phyloP scores from a whole-genome alignment of 2,888 invertebrate genomes.

The Oxyteleia sp. region DNA sequence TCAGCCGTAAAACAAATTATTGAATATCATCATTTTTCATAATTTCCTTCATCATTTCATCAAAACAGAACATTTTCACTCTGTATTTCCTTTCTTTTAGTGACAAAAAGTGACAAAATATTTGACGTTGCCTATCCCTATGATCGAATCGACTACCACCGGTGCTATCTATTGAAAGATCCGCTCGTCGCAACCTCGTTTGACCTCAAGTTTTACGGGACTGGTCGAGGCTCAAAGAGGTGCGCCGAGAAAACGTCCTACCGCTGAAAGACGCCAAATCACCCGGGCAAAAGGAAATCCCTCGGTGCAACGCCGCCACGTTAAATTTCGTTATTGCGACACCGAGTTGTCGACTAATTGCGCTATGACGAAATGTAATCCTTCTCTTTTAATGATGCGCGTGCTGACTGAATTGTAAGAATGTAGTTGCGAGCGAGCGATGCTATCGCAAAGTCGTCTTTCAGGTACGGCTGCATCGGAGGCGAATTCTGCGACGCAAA shows the following conservation, averaged over 20 bases:
- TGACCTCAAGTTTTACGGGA: too few relatives aligned
- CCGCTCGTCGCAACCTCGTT: too few relatives aligned
- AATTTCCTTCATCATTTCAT: too few relatives aligned
- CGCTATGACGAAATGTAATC: conserved; percentile 2
- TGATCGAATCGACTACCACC: too few relatives aligned
- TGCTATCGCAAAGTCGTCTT: neutral
- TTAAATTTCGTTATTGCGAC: conserved; percentile 1
- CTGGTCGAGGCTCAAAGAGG: neutral
- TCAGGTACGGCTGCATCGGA: neutral
- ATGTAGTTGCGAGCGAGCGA: neutral
- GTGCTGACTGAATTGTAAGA: neutral
- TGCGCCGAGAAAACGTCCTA: neutral
- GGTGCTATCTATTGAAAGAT: too few relatives aligned
- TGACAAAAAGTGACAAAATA: too few relatives aligned
- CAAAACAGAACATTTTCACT: too few relatives aligned
- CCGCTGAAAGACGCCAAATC: conserved; percentile 8
- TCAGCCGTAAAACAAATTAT: too few relatives aligned
- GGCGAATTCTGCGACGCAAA: neutral
- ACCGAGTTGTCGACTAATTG: conserved; percentile 1
- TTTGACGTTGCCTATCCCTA: too few relatives aligned
- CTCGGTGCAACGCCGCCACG: neutral
- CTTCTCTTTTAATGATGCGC: neutral
- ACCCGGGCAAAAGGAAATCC: neutral
- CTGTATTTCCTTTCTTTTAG: too few relatives aligned
- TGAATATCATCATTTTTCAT: too few relatives aligned